These are phyloP conservation scores for Oxyteleia sp. DNA, from an alignment of 2,888 invertebrate species.

Conservation along the genomic window DNA sequence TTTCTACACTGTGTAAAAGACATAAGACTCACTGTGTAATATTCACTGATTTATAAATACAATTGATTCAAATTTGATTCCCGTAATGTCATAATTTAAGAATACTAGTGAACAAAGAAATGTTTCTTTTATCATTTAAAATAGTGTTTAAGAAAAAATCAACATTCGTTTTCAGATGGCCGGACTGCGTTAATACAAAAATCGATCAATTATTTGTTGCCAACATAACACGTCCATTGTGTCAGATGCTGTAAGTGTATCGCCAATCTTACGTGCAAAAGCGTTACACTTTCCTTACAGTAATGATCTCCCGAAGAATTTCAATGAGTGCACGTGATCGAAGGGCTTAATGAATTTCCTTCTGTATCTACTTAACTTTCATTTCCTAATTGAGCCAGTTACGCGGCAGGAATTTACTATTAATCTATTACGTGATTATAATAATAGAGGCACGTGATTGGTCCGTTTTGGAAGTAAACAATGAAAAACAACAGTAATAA, in stretches of 20 bases:
- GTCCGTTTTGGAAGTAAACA: conserved; percentile 19
- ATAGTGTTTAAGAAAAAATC: no score
- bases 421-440: conserved; percentile 53
- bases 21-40: no score
- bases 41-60: no score
- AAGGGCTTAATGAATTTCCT: conserved; percentile 73
- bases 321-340: conserved; percentile 61
- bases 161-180: no score
- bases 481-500: not conserved
- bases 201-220: not conserved
- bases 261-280: conserved; percentile 32
- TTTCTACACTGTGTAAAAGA: no score
- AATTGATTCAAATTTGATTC: no score
- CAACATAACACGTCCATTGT: not conserved
- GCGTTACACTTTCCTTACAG: conserved; percentile 53
- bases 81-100: no score
- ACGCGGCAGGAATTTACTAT: conserved; percentile 48
- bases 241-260: conserved; percentile 14
- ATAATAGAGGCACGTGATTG: conserved; percentile 21
- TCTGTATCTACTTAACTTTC: conserved; percentile 62
- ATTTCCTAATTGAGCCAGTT: conserved; percentile 68
- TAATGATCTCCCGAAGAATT: conserved; percentile 42
- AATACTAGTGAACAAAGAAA: no score
- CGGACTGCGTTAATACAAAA: conserved; percentile 9
- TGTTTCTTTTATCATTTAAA: no score